Conservation (phyloP, 2,113 vertebrate species). For the Chaetura pelagica region DNA sequence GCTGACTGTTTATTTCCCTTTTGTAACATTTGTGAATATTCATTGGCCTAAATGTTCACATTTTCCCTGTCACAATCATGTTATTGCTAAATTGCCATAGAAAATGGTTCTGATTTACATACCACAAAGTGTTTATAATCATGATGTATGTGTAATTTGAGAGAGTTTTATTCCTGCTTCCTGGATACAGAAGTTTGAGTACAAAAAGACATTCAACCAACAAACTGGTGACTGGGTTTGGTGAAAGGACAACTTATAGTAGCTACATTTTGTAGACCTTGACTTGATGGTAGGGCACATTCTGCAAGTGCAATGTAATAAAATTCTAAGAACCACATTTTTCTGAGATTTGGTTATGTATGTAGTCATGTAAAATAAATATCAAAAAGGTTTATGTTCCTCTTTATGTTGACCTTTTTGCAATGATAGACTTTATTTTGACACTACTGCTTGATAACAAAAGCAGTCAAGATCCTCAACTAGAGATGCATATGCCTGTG, state of each 20-base stretch:
- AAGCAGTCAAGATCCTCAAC: background rate
- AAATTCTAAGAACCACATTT: background rate
- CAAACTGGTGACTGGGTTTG: background rate
- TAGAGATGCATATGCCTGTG: background rate
- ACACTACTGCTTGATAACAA: background rate
- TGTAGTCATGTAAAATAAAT: background rate
- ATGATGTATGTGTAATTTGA: background rate
- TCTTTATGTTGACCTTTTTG: background rate
- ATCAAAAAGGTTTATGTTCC: background rate
- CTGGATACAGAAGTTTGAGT: background rate
- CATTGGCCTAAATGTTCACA: background rate
- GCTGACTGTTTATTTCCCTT: background rate
- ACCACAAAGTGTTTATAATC: background rate
- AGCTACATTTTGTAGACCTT: background rate
- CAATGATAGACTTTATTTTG: background rate
- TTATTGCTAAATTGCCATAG: background rate
- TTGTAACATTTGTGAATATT: background rate
- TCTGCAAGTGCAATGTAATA: background rate
- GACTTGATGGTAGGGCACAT: background rate
- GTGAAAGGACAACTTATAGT: background rate
- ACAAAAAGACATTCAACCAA: background rate
- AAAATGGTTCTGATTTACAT: background rate
- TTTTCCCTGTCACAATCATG: background rate
- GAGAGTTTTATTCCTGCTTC: background rate
- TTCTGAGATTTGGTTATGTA: background rate